phyloP scores from a whole-genome alignment of 2,113 vertebrate genomes.

The Rhodinocichla rosea region DNA sequence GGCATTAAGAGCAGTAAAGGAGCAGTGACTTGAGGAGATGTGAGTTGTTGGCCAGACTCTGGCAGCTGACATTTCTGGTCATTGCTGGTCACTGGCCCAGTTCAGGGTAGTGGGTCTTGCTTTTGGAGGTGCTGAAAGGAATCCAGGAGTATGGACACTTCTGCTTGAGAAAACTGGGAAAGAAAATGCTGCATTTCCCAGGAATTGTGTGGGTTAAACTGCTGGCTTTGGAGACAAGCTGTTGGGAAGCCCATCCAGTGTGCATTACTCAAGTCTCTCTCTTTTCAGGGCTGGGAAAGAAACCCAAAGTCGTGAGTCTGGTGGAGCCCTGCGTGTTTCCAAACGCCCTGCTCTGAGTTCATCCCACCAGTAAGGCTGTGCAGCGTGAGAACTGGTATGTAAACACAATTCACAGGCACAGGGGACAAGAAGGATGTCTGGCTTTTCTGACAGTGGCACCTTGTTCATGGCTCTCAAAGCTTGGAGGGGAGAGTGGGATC shows the following conservation, averaged over 20 bases:
- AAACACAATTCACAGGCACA: rapidly evolving
- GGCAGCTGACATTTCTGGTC: not conserved
- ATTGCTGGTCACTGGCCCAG: not conserved
- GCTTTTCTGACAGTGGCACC: not conserved
- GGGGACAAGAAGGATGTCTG: not conserved
- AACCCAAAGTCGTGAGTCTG: not conserved
- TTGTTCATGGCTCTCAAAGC: rapidly evolving
- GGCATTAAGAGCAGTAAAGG: not conserved
- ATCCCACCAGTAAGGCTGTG: not conserved
- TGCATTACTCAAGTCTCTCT: not conserved
- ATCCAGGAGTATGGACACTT: not conserved
- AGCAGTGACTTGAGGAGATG: not conserved
- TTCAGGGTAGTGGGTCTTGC: not conserved
- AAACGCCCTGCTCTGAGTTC: not conserved
- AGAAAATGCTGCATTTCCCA: not conserved
- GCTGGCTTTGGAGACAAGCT: not conserved
- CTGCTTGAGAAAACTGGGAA: not conserved
- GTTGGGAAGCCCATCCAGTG: not conserved
- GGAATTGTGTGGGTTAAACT: constrained; percentile 7
- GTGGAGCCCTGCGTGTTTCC: not conserved
- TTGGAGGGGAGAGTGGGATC: not conserved
- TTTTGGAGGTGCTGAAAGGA: not conserved
- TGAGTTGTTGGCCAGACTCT: not conserved
- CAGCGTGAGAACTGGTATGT: not conserved
- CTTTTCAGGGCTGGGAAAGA: constrained; percentile 22